Evolutionary conservation across 2,888 invertebrate species (phyloP).

Genomic region (Embidobia sp.): DNA sequence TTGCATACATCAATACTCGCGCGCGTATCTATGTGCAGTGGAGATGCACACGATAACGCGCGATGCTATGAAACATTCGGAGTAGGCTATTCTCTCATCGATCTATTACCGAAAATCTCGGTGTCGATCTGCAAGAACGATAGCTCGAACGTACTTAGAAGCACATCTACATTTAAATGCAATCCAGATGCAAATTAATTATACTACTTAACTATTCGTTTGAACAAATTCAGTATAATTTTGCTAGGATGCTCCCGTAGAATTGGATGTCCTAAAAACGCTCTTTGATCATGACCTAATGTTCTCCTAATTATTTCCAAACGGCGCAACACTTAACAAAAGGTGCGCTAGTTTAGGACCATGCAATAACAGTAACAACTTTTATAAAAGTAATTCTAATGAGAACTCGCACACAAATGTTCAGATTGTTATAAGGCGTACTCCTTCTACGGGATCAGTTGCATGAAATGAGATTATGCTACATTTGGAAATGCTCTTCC

Average conservation of each 20-base stretch:
- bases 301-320: background rate
- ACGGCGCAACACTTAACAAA: background rate
- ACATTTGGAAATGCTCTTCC: conserved; percentile 38
- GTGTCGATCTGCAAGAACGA: conserved; percentile 20
- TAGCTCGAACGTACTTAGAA: conserved; percentile 21
- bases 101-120: conserved; percentile 39
- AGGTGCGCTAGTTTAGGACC: background rate
- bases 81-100: conserved; percentile 35
- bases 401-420: conserved; percentile 23
- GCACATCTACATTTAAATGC: conserved; percentile 38
- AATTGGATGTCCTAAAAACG: background rate
- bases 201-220: conserved; percentile 9
- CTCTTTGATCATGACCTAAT: background rate
- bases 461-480: conserved; percentile 43
- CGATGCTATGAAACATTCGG: conserved; percentile 27
- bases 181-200: conserved; percentile 43
- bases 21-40: conserved; percentile 19
- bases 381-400: conserved; percentile 30
- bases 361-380: conserved; percentile 20
- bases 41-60: conserved; percentile 37
- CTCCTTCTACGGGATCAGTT: conserved; percentile 6
- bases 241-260: background rate
- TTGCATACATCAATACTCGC: conserved; percentile 19
- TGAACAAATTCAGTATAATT: conserved; percentile 13
- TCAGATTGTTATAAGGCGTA: conserved; percentile 21